phyloP scores from a whole-genome alignment of 2,113 vertebrate species.

The Actinemys pallida region DNA sequence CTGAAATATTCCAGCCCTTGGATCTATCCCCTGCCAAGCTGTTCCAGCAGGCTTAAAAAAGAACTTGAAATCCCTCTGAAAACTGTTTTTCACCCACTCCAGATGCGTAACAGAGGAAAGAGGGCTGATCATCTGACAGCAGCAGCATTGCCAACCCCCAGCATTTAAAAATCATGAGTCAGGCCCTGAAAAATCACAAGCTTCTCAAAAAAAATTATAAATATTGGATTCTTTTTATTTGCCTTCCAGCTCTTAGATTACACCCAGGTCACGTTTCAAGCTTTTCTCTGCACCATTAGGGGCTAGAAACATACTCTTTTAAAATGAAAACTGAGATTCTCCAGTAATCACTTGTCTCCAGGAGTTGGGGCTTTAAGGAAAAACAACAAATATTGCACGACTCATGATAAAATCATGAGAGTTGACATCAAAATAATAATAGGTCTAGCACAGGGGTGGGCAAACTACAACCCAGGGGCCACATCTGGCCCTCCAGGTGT shows the following conservation, averaged over 20 bases:
- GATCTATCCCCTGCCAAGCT: background rate
- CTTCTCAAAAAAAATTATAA: background rate
- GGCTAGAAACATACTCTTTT: background rate
- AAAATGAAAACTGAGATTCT: background rate
- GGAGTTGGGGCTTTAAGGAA: background rate
- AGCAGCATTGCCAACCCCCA: background rate
- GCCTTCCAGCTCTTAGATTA: background rate
- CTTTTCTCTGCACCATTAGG: background rate
- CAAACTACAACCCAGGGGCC: too few relatives aligned
- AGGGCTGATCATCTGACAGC: background rate
- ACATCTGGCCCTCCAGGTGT: too few relatives aligned
- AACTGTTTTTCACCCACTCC: slow-evolving; percentile 2
- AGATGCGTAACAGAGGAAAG: background rate
- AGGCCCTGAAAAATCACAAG: background rate
- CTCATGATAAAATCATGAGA: background rate
- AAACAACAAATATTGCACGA: background rate
- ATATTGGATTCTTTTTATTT: background rate
- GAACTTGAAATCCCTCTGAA: slow-evolving; percentile 14
- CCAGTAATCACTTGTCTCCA: background rate
- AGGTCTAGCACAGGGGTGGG: background rate
- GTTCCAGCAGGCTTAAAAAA: background rate
- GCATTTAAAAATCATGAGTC: background rate
- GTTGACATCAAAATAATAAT: background rate
- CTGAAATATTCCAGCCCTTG: slow-evolving; percentile 1
- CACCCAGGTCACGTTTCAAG: background rate